Conservation (phyloP, 2,113 vertebrate genomes). For the Aspiorhynchus laticeps region DNA sequence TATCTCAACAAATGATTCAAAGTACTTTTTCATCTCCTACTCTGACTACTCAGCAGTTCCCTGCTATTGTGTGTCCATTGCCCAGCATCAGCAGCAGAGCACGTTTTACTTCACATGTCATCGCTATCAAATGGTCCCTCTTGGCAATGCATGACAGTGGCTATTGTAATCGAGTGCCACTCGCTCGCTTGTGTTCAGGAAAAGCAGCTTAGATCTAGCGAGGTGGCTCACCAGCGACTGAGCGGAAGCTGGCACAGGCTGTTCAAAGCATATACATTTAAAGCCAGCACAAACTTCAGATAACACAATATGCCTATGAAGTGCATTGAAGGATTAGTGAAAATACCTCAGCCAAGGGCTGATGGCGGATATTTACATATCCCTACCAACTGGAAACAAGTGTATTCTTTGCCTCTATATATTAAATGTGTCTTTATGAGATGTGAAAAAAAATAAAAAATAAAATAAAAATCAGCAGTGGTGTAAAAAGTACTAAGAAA, state of each 20-base stretch:
- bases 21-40: constrained; percentile 2
- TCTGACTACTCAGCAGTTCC: constrained; percentile 24
- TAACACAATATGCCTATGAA: constrained; percentile 54
- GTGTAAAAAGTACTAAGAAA: too few relatives aligned
- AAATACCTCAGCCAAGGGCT: constrained; percentile 46
- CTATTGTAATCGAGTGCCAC: constrained; percentile 55
- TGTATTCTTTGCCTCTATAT: not conserved
- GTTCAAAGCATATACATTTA: constrained; percentile 65
- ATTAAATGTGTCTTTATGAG: not conserved
- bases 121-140: constrained; percentile 43
- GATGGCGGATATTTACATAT: not conserved
- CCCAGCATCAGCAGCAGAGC: not conserved
- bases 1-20: constrained; percentile 9
- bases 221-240: constrained; percentile 12
- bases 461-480: too few relatives aligned
- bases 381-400: not conserved
- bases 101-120: constrained; percentile 6
- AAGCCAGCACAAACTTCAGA: constrained; percentile 54
- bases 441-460: not conserved
- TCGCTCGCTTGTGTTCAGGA: constrained; percentile 33
- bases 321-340: constrained; percentile 55
- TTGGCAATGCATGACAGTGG: constrained; percentile 60
- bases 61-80: not conserved
- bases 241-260: constrained; percentile 8
- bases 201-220: constrained; percentile 17